These are phyloP conservation scores for Eupristina koningsbergeri DNA, from an alignment of 1,140 invertebrate genomes.

Conservation along the genomic window DNA sequence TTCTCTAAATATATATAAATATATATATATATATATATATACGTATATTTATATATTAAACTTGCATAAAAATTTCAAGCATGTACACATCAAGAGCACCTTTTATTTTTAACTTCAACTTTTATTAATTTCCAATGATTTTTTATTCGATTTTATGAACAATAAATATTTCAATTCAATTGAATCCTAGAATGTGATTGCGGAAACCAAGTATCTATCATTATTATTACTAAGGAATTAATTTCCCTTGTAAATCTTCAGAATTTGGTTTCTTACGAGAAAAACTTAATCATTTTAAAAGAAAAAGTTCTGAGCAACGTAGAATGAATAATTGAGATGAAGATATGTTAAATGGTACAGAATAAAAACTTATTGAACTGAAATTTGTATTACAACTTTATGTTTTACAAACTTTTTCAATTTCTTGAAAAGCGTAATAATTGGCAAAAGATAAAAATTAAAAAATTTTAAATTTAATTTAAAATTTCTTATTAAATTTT, in stretches of 20 bases:
- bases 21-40: too few relatives aligned
- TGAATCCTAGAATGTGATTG: background rate
- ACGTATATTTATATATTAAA: too few relatives aligned
- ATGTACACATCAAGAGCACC: too few relatives aligned
- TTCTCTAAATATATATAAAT: too few relatives aligned
- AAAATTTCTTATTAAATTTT: background rate
- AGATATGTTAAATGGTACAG: background rate
- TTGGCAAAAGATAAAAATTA: background rate
- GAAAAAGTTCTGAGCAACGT: background rate
- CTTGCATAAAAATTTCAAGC: too few relatives aligned
- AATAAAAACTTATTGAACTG: slow-evolving; percentile 16
- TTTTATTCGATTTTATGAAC: background rate
- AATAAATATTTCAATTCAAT: background rate
- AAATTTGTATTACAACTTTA: slow-evolving; percentile 15
- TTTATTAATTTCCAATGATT: too few relatives aligned
- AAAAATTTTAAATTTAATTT: slow-evolving; percentile 4
- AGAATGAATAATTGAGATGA: slow-evolving; percentile 8
- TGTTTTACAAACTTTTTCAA: background rate
- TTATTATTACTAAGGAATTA: background rate
- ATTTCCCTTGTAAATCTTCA: background rate
- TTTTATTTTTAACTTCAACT: too few relatives aligned
- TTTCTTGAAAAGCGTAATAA: slow-evolving; percentile 15
- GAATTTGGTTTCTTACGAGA: background rate
- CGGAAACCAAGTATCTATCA: background rate
- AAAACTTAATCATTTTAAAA: slow-evolving; percentile 5